Conservation (phyloP, 2,113 vertebrate species). For the Polypterus senegalus region DNA sequence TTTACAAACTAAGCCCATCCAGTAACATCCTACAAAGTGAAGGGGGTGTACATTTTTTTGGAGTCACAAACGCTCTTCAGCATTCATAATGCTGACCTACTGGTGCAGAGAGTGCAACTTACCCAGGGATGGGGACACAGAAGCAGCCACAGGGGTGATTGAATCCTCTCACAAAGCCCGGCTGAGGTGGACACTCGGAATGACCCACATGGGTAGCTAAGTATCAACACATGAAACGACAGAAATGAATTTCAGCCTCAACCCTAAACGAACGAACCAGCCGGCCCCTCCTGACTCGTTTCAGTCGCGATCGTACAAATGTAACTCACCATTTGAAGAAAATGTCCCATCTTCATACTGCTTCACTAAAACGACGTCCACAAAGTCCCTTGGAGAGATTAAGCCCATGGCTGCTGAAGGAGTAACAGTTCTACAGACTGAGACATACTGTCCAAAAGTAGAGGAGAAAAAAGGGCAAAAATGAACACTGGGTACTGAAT, state of each 20-base stretch:
- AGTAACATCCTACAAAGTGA: too few species aligned
- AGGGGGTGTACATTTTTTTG: too few species aligned
- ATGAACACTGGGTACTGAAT: background rate
- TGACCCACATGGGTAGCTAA: conserved; percentile 77
- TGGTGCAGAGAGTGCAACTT: conserved; percentile 29
- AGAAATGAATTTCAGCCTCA: too few species aligned
- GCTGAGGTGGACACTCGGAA: conserved; percentile 51
- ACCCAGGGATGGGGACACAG: conserved; percentile 76
- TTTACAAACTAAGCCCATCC: too few species aligned
- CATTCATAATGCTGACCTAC: too few species aligned
- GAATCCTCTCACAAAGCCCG: conserved; percentile 70
- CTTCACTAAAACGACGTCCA: conserved; percentile 72
- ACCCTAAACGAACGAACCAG: too few species aligned
- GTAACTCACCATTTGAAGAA: conserved; percentile 69
- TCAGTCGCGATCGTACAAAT: background rate
- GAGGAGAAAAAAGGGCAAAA: conserved; percentile 15
- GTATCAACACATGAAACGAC: conserved; percentile 9
- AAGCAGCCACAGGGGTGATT: conserved; percentile 88
- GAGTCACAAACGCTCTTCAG: too few species aligned
- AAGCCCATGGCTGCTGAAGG: conserved; percentile 82
- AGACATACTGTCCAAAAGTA: conserved; percentile 45
- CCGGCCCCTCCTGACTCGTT: too few species aligned
- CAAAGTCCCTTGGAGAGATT: conserved; percentile 86
- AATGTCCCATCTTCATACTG: conserved; percentile 70
- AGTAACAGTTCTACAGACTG: conserved; percentile 69